phyloP scores from a whole-genome alignment of 2,797 vertebrate species.

The Argyrosomus regius region DNA sequence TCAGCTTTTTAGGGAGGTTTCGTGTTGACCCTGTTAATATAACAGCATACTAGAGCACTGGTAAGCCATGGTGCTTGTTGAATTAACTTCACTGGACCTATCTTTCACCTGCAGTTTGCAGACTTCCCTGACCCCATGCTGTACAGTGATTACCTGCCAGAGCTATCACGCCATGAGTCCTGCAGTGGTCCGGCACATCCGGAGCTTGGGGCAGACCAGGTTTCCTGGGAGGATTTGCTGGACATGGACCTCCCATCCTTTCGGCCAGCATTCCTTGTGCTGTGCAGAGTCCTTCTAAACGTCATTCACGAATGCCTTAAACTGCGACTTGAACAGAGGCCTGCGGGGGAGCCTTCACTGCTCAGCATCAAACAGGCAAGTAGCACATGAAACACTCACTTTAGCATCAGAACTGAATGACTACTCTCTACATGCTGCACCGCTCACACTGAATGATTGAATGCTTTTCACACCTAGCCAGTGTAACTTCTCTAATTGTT shows the following conservation, averaged over 20 bases:
- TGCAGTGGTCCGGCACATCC: constrained; percentile 80
- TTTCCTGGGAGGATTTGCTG: constrained; percentile 93
- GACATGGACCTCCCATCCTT: constrained; percentile 98
- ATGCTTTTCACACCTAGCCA: not conserved
- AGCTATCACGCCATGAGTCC: constrained; percentile 87
- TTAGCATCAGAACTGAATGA: not conserved
- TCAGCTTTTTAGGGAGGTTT: not conserved
- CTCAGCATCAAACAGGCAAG: constrained; percentile 98
- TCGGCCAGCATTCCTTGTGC: constrained; percentile 94
- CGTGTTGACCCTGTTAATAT: not conserved
- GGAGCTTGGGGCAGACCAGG: constrained; percentile 86
- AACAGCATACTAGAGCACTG: no score
- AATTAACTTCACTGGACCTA: not conserved
- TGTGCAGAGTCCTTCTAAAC: constrained; percentile 96
- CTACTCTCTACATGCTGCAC: not conserved
- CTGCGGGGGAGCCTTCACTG: constrained; percentile 96
- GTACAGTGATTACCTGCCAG: constrained; percentile 95
- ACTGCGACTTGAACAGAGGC: constrained; percentile 95
- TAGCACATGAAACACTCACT: not conserved
- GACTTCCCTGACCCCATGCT: constrained; percentile 95
- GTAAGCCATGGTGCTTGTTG: not conserved
- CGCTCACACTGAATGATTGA: not conserved
- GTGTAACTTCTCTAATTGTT: not conserved
- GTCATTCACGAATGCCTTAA: constrained; percentile 99
- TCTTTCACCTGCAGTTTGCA: constrained; percentile 87